A percentile compares a stretch with the other conserved stretches of the same genome.
These are phyloP conservation scores for Cheilosia vernalis DNA, from an alignment of 2,888 invertebrate genomes.

Conservation along the genomic window DNA sequence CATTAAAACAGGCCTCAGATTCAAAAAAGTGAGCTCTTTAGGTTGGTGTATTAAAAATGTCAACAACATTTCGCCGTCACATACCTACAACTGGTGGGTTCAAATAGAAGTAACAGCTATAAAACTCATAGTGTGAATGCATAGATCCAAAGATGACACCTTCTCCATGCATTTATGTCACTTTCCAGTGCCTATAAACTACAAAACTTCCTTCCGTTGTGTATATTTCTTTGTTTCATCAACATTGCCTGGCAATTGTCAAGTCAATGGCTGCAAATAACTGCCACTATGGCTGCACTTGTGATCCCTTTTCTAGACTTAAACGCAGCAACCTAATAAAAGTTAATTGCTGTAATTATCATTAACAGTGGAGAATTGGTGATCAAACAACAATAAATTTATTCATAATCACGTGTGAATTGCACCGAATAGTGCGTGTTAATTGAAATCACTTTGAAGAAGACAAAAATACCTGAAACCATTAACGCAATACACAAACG, in stretches of 20 bases:
- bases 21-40: no score
- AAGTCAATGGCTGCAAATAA: constrained; percentile 6
- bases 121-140: not conserved
- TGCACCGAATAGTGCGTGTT: constrained; percentile 63
- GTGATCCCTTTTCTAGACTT: constrained; percentile 1
- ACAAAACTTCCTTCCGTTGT: not conserved
- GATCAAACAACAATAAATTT: constrained; percentile 74
- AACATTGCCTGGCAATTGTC: constrained; percentile 1
- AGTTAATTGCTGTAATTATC: constrained; percentile 70
- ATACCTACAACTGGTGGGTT: no score
- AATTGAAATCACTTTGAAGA: constrained; percentile 71
- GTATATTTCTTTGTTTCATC: not conserved
- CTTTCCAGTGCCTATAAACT: not conserved
- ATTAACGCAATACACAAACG: constrained; percentile 25
- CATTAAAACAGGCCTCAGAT: no score
- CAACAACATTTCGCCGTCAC: no score
- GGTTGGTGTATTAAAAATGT: no score
- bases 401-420: constrained; percentile 70
- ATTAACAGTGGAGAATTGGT: constrained; percentile 62
- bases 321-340: constrained; percentile 61
- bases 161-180: no score
- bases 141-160: not conserved
- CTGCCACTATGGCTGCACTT: not conserved
- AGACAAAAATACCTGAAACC: constrained; percentile 53
- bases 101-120: not conserved